Percentiles rank a stretch among this genome's conserved stretches.
Conservation (phyloP, 1,140 invertebrate genomes). For the Drosophila leontia region DNA sequence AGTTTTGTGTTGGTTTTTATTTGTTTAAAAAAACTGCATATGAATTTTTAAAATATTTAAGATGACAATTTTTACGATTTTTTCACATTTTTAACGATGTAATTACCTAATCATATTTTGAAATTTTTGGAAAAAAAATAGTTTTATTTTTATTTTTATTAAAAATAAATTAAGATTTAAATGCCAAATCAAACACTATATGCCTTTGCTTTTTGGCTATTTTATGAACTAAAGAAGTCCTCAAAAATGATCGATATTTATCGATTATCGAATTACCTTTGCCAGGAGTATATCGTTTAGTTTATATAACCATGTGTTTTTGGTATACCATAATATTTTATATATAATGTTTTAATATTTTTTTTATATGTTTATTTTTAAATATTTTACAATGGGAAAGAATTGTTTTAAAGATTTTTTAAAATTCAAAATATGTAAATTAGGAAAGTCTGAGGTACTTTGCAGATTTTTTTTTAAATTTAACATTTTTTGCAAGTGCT, state of each 20-base stretch:
- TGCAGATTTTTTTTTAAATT: no score
- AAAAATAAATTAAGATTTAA: not conserved
- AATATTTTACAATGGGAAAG: no score
- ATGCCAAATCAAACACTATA: not conserved
- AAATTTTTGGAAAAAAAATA: no score
- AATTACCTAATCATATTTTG: no score
- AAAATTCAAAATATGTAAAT: not conserved
- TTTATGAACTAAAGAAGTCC: not conserved
- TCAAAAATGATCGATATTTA: not conserved
- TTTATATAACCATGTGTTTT: not conserved
- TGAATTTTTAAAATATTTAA: no score
- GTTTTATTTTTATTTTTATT: not conserved
- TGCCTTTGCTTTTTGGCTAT: not conserved
- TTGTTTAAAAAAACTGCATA: no score
- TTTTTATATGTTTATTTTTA: not conserved
- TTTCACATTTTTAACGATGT: not conserved
- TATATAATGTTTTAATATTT: not conserved
- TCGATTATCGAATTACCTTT: not conserved
- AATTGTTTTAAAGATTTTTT: not conserved
- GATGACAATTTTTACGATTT: not conserved
- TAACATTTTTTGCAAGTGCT: slow-evolving; percentile 12
- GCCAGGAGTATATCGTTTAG: not conserved
- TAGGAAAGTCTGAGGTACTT: no score
- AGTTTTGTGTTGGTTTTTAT: no score
- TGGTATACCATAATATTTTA: not conserved